Evolutionary conservation across 2,113 vertebrate genomes (phyloP), one percentile per base, ranked within the genome.

Genomic region (Gopherus flavomarginatus): DNA sequence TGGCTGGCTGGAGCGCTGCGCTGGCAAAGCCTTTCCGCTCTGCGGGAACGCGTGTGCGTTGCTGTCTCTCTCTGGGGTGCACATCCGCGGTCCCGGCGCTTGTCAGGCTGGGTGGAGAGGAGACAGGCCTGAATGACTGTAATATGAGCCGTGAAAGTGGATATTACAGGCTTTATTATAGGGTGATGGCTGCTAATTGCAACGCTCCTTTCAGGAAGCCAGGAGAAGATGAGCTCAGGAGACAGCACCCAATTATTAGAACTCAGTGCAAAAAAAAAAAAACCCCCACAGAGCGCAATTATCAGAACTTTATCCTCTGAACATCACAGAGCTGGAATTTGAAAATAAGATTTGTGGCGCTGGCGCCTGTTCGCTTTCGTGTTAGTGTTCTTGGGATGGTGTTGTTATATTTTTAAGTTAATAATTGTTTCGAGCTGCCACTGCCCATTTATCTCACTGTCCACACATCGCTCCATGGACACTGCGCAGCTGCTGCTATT

Each of bases 221-320:
- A 2, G 85, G 97, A 94, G 98, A 69, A 89, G 97, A 98, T 97
- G 98, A 98, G 97, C 94, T 94, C 90, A 62, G 97, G 97, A 97
- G 97, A 97, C 96, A 88, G 98, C 97, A 98, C 98, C 98, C 98
- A 98, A 97, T 98, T 98, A 98, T 98, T 98, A 97, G 92, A 94
- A 95, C 98, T 87, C 97, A 95, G 98, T 38, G 0, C 85, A 93
- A 92, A 82, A 89, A 89, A 95, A 97, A 92, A 91, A 90, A 95
- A 97, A 44, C 95, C 95, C 94, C 96, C 97, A 95, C 93, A 83
- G 86, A 96, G 97, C 53, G 22, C 97, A 97, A 96, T 98, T 97
- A 98, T 98, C 97, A 53, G 97, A 97, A 96, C 96, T 95, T 97
- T 78, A 86, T 96, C 97, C 95, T 78, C 77, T 50, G 53, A 93